phyloP scores from a whole-genome alignment of 2,888 invertebrate species.

The Xestia rhomboidea region DNA sequence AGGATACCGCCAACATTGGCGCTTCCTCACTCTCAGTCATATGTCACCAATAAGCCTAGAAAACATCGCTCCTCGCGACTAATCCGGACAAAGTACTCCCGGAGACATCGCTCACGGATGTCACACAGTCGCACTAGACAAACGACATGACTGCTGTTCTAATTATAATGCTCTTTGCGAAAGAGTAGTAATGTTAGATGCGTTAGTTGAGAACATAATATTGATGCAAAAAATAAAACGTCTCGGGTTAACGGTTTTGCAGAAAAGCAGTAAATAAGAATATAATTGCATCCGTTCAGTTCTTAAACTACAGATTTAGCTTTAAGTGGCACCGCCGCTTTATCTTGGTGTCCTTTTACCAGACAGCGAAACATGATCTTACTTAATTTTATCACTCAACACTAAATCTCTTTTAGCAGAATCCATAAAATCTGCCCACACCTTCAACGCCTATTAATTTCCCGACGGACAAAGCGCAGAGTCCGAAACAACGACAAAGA shows the following conservation, averaged over 20 bases:
- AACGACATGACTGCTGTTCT: slow-evolving; percentile 49
- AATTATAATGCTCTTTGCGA: slow-evolving; percentile 41
- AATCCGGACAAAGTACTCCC: slow-evolving; percentile 68
- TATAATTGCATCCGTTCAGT: slow-evolving; percentile 42
- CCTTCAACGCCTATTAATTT: slow-evolving; percentile 69
- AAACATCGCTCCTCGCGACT: slow-evolving; percentile 52
- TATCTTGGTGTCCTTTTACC: slow-evolving; percentile 52
- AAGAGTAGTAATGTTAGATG: slow-evolving; percentile 13
- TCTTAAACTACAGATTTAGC: slow-evolving; percentile 39
- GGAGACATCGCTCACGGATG: slow-evolving; percentile 55
- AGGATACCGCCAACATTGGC: slow-evolving; percentile 18
- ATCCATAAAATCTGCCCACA: slow-evolving; percentile 71
- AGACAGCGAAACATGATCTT: slow-evolving; percentile 68
- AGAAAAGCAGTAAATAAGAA: slow-evolving; percentile 42
- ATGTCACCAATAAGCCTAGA: slow-evolving; percentile 57
- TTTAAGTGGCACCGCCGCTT: slow-evolving; percentile 45
- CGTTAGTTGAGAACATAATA: slow-evolving; percentile 10
- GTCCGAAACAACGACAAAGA: slow-evolving; percentile 74
- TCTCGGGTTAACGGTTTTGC: slow-evolving; percentile 14
- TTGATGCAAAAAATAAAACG: slow-evolving; percentile 10
- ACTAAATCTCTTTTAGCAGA: slow-evolving; percentile 70
- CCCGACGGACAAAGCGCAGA: slow-evolving; percentile 67
- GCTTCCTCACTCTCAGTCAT: slow-evolving; percentile 23
- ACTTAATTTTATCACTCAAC: slow-evolving; percentile 68
- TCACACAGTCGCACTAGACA: slow-evolving; percentile 48